Conservation (phyloP, 2,797 vertebrate genomes). For the Pangasius larnaudii region DNA sequence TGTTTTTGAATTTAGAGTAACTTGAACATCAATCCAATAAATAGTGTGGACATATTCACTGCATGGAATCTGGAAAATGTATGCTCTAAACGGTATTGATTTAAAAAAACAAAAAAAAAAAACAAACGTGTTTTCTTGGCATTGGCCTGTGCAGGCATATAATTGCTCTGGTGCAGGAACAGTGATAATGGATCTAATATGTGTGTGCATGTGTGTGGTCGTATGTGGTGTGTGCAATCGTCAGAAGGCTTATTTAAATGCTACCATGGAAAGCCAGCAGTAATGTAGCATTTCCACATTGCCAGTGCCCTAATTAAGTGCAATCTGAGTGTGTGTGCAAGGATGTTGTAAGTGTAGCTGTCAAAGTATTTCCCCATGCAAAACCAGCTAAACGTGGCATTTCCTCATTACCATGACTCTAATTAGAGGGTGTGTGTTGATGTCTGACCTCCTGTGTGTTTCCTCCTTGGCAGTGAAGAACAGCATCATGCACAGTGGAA, state of each 20-base stretch:
- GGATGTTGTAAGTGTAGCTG: background rate
- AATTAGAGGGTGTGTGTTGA: conserved; percentile 21
- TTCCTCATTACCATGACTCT: conserved; percentile 24
- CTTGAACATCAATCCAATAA: background rate
- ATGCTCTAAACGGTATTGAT: background rate
- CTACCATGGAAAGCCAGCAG: conserved; percentile 11
- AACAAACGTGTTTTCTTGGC: background rate
- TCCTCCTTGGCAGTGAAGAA: conserved; percentile 70
- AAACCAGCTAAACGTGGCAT: conserved; percentile 1
- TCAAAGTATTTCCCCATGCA: background rate
- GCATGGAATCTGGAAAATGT: background rate
- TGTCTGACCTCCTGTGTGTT: conserved; percentile 47
- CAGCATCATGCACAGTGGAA: conserved; percentile 82
- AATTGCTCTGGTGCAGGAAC: background rate
- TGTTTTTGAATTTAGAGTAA: background rate
- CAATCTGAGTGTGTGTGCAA: conserved; percentile 12
- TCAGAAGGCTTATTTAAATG: conserved; percentile 3
- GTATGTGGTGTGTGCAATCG: conserved; percentile 12
- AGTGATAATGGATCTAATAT: conserved; percentile 7
- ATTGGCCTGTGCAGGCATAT: background rate
- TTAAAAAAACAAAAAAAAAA: too few relatives aligned
- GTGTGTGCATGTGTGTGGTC: conserved; percentile 24
- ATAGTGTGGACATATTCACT: background rate
- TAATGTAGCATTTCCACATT: conserved; percentile 22
- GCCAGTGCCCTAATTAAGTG: conserved; percentile 11